Base-by-base conservation (phyloP, 2,797 vertebrate genomes). In the Nyctibius grandis region DNA sequence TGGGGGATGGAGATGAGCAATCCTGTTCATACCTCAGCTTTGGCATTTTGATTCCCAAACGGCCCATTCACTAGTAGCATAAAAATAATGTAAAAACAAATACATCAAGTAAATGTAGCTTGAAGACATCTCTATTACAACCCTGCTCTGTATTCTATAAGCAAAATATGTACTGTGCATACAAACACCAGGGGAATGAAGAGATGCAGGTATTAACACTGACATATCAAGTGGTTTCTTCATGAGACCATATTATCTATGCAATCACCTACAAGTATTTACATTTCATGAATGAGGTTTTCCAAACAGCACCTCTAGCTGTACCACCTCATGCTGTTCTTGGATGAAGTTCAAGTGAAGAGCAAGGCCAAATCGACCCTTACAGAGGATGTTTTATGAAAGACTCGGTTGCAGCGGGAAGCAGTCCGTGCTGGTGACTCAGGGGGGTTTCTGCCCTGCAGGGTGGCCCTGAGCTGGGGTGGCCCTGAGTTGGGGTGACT, bases 1-100 rank as follows among this genome's bases (percentile, higher is more conserved):
- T 60, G 83, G 64, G 60, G 86, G 88, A 88, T 82, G 93, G 91
- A 96, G 90, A 95, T 91, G 87, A 94, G 88, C 9, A 4, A 96
- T 96, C 86, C 85, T 3, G 26, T 89, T 93, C 96, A 96, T 98
- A 98, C 98, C 98, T 99, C 98, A 88, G 98, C 98, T 98, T 98
- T 93, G 85, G 98, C 98, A 97, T 98, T 98, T 98, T 98, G 98
- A 94, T 98, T 97, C 74, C 98, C 98, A 78, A 98, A 98, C 91
- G 99, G 96, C 98, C 98, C 99, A 97, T 99, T 99, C 69, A 97
- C 98, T 97, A 98, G 97, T 93, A 99, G 98, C 98, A 99, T 99
- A 96, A 98, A 98, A 93, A 98, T 75, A 90, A 99, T 98, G 97
- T 91, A 97, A 97, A 94, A 97, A 96, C 94, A 92, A 97, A 97